Percentiles rank a stretch among this genome's conserved stretches.
Evolutionary conservation across 2,113 vertebrate genomes (phyloP).

Genomic region (Caloenas nicobarica): DNA sequence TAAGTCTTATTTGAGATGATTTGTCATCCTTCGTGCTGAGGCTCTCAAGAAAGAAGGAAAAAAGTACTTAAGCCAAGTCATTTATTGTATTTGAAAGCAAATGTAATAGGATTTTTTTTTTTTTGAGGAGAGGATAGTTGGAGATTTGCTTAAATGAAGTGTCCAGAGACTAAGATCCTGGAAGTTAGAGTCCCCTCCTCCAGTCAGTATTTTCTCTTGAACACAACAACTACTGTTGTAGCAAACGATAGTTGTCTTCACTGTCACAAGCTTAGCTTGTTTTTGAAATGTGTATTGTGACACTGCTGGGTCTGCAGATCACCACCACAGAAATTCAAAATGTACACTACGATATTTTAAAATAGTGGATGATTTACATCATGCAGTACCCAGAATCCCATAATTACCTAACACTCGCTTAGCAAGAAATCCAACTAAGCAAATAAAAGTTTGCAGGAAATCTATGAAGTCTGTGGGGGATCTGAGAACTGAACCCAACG

Average conservation of each 20-base stretch:
- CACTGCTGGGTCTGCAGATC: not conserved
- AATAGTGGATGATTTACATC: not conserved
- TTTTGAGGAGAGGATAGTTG: not conserved
- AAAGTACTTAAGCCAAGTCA: not conserved
- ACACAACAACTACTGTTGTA: not conserved
- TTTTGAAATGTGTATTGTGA: not conserved
- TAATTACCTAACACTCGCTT: not conserved
- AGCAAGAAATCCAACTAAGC: not conserved
- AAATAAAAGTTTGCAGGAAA: not conserved
- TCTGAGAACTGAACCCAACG: not conserved
- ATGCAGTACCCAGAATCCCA: not conserved
- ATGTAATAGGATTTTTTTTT: not conserved
- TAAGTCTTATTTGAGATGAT: slow-evolving; percentile 52
- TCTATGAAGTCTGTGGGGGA: fast-evolving
- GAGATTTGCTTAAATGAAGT: not conserved
- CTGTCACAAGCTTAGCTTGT: not conserved
- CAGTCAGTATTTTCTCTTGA: not conserved
- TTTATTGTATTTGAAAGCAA: slow-evolving; percentile 7
- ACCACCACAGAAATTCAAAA: not conserved
- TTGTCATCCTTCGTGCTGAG: slow-evolving; percentile 44
- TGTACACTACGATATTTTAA: not conserved
- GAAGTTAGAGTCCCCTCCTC: not conserved
- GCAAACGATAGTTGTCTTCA: not conserved
- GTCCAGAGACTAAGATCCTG: not conserved
- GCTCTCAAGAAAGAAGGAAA: not conserved